phyloP scores from a whole-genome alignment of 1,140 invertebrate species.

The Ridgeia piscesae region DNA sequence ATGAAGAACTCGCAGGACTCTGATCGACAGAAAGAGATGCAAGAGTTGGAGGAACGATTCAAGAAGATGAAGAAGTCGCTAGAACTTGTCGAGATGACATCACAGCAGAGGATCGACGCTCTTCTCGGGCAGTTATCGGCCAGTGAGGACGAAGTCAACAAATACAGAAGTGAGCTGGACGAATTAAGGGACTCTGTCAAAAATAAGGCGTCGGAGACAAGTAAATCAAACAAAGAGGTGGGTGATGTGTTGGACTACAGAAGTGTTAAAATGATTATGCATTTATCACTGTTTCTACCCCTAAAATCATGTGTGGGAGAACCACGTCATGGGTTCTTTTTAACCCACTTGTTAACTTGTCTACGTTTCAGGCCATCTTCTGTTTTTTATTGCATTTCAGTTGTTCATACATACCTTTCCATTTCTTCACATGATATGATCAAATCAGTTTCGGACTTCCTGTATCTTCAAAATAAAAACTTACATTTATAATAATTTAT shows the following conservation, averaged over 20 bases:
- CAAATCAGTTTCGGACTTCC: not conserved
- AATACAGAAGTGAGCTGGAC: conserved; percentile 41
- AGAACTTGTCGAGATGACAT: conserved; percentile 28
- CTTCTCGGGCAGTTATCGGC: conserved; percentile 36
- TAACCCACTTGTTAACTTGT: too few species aligned
- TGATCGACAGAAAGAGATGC: conserved; percentile 36
- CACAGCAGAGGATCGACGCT: not conserved
- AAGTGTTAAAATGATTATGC: too few species aligned
- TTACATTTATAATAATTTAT: too few species aligned
- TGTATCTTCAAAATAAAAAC: too few species aligned
- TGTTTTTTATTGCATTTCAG: not conserved
- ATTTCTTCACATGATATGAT: not conserved
- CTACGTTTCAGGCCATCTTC: not conserved
- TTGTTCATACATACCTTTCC: not conserved
- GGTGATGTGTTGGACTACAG: not conserved
- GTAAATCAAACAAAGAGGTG: not conserved
- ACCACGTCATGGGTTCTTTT: too few species aligned
- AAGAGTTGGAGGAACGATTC: conserved; percentile 39
- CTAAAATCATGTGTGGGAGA: too few species aligned
- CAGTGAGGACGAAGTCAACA: conserved; percentile 47
- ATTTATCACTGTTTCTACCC: too few species aligned
- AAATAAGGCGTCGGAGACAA: conserved; percentile 35
- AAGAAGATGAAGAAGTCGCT: conserved; percentile 50
- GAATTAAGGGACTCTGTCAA: conserved; percentile 33
- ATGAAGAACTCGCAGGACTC: conserved; percentile 40